phyloP scores from a whole-genome alignment of 2,113 vertebrate genomes.

The Rhynchomys soricoides region DNA sequence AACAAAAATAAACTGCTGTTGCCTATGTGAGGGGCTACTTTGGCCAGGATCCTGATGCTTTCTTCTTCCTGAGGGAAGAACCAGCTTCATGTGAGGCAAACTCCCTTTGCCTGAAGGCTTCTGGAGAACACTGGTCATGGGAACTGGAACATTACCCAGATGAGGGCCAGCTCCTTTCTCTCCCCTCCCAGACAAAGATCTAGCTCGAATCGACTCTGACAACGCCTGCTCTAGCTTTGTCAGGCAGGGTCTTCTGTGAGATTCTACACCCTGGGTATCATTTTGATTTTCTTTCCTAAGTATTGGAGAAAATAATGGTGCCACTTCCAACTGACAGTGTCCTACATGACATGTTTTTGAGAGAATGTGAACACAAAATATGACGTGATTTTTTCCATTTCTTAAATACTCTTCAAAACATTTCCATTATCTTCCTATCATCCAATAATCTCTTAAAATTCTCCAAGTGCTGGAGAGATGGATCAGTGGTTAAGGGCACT shows the following conservation, averaged over 20 bases:
- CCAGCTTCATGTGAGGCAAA: background rate
- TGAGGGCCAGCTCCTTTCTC: background rate
- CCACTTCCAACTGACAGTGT: background rate
- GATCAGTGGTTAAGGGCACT: background rate
- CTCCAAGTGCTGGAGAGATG: background rate
- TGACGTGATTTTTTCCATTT: background rate
- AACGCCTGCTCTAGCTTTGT: background rate
- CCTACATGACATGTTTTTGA: background rate
- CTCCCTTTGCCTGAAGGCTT: background rate
- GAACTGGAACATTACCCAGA: background rate
- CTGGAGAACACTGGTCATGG: background rate
- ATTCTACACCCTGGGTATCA: background rate
- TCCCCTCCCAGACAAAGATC: background rate
- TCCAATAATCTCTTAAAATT: constrained; percentile 40
- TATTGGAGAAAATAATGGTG: background rate
- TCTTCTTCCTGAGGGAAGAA: background rate
- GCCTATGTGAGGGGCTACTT: background rate
- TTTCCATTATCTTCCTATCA: constrained; percentile 28
- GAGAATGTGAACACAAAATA: background rate
- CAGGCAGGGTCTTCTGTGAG: background rate
- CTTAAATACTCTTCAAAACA: constrained; percentile 2
- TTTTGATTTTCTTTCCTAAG: background rate
- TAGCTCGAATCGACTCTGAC: background rate
- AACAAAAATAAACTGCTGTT: constrained; percentile 15
- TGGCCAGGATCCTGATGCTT: background rate